Evolutionary conservation across 2,888 invertebrate species (phyloP).

Genomic region (Diaphora mendica): DNA sequence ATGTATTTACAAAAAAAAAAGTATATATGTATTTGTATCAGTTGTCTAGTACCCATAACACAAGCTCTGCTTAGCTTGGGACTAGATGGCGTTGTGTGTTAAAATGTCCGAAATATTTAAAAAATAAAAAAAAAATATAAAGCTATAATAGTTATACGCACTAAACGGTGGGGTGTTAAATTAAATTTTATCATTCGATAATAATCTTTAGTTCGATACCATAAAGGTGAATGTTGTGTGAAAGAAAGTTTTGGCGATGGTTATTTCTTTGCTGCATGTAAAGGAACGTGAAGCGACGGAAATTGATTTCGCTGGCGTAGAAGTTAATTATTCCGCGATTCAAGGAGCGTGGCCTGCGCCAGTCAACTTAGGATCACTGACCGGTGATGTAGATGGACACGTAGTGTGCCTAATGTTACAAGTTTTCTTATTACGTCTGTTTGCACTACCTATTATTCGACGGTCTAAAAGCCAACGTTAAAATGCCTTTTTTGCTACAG

Average conservation of each 20-base stretch:
- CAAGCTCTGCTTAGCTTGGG: too few species aligned
- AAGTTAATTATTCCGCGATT: slow-evolving; percentile 43
- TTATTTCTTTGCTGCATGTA: slow-evolving; percentile 13
- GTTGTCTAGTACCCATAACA: too few species aligned
- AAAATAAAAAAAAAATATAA: too few species aligned
- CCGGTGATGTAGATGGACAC: slow-evolving; percentile 29
- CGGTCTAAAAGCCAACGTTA: neutral
- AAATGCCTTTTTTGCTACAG: neutral
- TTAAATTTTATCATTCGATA: neutral
- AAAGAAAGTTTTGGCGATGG: neutral
- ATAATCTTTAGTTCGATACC: slow-evolving; percentile 7
- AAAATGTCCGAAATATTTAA: too few species aligned
- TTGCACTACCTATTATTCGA: slow-evolving; percentile 22
- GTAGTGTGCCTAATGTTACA: slow-evolving; percentile 30
- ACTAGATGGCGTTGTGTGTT: too few species aligned
- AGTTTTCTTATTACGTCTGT: slow-evolving; percentile 24
- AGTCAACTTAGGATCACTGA: slow-evolving; percentile 42
- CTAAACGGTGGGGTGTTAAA: neutral
- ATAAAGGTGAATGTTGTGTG: neutral
- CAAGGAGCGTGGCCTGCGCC: slow-evolving; percentile 33
- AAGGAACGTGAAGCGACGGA: slow-evolving; percentile 18
- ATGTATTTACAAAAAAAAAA: too few species aligned
- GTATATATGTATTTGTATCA: too few species aligned
- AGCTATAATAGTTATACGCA: slow-evolving; percentile 1
- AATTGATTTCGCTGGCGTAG: slow-evolving; percentile 36